Base-by-base conservation (phyloP, 2,888 invertebrate genomes). In the Halictus ligatus region DNA sequence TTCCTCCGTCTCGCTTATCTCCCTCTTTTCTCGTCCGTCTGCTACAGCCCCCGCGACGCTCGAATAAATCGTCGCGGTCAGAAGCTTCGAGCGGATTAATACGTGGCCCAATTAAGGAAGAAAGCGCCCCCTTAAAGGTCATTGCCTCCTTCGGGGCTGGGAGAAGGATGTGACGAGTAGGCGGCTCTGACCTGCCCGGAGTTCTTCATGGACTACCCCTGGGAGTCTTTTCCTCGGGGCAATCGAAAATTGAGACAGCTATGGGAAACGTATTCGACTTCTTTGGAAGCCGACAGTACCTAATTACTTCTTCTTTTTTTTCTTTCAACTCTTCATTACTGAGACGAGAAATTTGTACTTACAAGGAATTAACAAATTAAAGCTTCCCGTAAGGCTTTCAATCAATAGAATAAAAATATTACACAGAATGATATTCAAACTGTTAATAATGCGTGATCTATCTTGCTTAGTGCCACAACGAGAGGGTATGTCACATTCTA, bases 31-130 rank as follows among this genome's bases (percentile, higher is more conserved):
- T 48, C 64, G 71, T 43, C 60, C 5, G 60, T 75, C 71, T 40
- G 67, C 46, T 60, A 48, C 71, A 46, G 48, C 35, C 46, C 6
- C 48, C 76, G 48, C 35, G 48, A 58, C 64, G 67, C 78, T 75
- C 89, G 89, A 90, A 92, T 92, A 91, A 92, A 92, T 92, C 90
- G 87, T 87, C 89, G 88, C 72, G 90, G 91, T 88, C 78, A 7
- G 83, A 87, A 83, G 48, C 78, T 58, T 75, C 84, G 88, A 85
- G 88, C 87, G 90, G 84, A 92, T 92, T 92, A 92, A 92, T 92
- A 89, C 90, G 90, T 75, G 91, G 87, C 86, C 91, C 90, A 92
- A 92, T 92, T 92, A 92, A 92, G 89, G 67, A 85, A 71, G 84
- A 84, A 86, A 77, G 80, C 83, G 88, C 85, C 89, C 86, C 91